These are phyloP conservation scores for Exocentrus adspersus DNA, from an alignment of 2,888 invertebrate species.

Conservation along the genomic window DNA sequence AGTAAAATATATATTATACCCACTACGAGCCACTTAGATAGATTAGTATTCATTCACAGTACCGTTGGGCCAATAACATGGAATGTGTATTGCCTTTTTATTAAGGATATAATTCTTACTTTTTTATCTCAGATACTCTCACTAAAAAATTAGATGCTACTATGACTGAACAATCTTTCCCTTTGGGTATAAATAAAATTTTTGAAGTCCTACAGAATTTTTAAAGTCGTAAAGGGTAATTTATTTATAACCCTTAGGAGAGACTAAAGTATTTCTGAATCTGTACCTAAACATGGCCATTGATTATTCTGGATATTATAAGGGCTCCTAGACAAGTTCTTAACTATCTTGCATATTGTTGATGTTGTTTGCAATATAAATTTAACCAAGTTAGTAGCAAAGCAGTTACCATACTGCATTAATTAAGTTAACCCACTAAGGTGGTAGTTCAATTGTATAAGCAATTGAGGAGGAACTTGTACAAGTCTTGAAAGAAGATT, in stretches of 20 bases:
- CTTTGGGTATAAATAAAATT: too few relatives aligned
- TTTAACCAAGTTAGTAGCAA: constrained; percentile 47
- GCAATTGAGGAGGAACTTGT: constrained; percentile 39
- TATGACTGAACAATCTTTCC: too few relatives aligned
- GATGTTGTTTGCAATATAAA: constrained; percentile 47
- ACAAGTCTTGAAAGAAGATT: constrained; percentile 18
- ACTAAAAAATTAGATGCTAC: too few relatives aligned
- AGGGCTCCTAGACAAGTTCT: constrained; percentile 27
- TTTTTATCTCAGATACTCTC: not conserved
- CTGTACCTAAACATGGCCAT: not conserved
- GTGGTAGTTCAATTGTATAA: constrained; percentile 48
- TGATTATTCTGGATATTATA: constrained; percentile 15
- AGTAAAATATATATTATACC: not conserved
- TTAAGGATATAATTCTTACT: not conserved
- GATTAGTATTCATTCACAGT: constrained; percentile 1
- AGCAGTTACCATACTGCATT: constrained; percentile 50
- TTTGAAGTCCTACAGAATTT: too few relatives aligned
- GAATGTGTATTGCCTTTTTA: not conserved
- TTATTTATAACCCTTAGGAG: not conserved
- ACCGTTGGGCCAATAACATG: not conserved
- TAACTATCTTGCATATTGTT: constrained; percentile 40
- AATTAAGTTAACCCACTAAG: constrained; percentile 49
- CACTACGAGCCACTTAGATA: not conserved
- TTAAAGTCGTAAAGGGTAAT: not conserved
- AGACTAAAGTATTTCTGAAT: not conserved